Base-by-base conservation (phyloP, 2,797 vertebrate species). In the Pangasius sanitwongsei region DNA sequence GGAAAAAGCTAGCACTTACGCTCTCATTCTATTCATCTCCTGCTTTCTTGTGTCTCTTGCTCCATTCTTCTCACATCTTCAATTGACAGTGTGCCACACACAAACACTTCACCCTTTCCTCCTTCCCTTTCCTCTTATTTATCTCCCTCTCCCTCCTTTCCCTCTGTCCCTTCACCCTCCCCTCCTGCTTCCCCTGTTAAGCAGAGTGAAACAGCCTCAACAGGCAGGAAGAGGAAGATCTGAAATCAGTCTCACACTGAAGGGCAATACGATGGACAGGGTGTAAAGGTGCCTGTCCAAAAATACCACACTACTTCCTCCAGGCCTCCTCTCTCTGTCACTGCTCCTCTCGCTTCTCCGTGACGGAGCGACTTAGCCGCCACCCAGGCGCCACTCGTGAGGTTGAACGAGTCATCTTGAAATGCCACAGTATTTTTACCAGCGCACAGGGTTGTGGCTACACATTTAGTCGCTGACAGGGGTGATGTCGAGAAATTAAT, bases 291-390 rank as follows among this genome's bases (percentile, higher is more conserved):
- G 92, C 63, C 83, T 90, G 55, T 92, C 92, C 90, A 90, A 94
- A 94, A 93, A 95, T 94, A 94, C 93, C 94, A 93, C 94, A 91
- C 92, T 92, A 88, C 88, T 83, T 87, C 93, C 94, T 95, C 83
- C 84, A 86, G 95, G 95, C 94, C 94, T 92, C 86, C 88, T 93
- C 91, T 86, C 92, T 93, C 93, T 93, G 90, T 92, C 94, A 67
- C 93, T 90, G 95, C 77, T 78, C 75, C 59, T 78, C 70, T 59
- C 28, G 34, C 69, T 74, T 86, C 85, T 8, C 50, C 5, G 93
- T 59, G 87, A 89, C 87, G 91, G 48, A 91, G 86, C 59, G 59
- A 90, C 86, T 0, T 28, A 86, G 34, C 90, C 44, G 85, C 86
- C 85, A 57, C 70, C 61, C 85, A 53, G 85, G 48, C 80, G 31